These are phyloP conservation scores for Mastomys natalensis DNA, from an alignment of 2,113 vertebrate species.

Conservation along the genomic window DNA sequence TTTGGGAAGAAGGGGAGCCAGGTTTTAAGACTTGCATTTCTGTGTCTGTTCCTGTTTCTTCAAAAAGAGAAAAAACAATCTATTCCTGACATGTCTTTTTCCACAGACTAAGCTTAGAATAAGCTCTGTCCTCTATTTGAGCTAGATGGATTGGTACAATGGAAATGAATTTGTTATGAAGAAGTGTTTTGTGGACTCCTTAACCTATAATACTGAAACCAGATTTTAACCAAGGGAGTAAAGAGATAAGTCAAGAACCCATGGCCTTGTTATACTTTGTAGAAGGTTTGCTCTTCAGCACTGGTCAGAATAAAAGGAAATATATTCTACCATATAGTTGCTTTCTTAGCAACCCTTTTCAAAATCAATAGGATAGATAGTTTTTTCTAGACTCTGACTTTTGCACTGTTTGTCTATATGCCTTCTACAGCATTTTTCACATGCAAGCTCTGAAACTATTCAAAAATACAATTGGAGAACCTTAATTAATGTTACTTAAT, in stretches of 20 bases:
- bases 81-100: not conserved
- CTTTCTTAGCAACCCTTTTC: not conserved
- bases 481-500: not conserved
- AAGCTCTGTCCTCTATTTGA: not conserved
- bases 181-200: not conserved
- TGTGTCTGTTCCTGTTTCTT: conserved; percentile 28
- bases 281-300: not conserved
- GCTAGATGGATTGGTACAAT: conserved; percentile 11
- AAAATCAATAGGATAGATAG: not conserved
- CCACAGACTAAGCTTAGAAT: not conserved
- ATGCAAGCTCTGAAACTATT: not conserved
- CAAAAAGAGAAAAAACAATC: conserved; percentile 27
- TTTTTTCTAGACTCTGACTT: not conserved
- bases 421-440: not conserved
- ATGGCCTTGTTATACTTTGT: not conserved
- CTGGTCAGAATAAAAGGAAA: not conserved
- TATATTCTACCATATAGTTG: not conserved
- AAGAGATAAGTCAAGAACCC: conserved; percentile 20
- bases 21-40: not conserved
- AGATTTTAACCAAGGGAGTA: not conserved
- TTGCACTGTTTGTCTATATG: not conserved
- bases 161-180: not conserved
- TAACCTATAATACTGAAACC: not conserved
- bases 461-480: not conserved
- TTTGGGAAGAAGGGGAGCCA: not conserved